Evolutionary conservation across 1,140 invertebrate genomes (phyloP), one percentile per base, ranked within the genome.

Genomic region (Nasonia vitripennis): DNA sequence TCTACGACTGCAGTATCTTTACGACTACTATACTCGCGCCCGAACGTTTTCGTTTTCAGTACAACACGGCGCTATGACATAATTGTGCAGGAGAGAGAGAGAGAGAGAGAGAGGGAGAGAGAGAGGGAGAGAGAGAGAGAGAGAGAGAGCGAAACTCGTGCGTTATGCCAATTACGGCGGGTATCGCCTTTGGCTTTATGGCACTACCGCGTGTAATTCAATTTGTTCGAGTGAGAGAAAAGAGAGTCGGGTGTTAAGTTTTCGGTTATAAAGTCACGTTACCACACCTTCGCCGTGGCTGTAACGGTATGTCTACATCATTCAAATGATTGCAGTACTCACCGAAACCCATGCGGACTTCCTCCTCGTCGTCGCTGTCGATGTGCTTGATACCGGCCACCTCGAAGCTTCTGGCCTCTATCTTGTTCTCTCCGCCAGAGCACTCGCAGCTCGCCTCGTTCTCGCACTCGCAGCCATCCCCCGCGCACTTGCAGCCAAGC

Each of bases 351-450:
- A 93, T 93, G 55, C 92, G 89, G 17, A 93, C 92, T 87, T 95
- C 94, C 79, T 95, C 95, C 89, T 96, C 95, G 86, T 96, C 95
- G 88, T 96, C 95, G 88, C 95, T 96, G 91, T 96, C 95, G 87
- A 96, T 96, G 90, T 96, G 95, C 91, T 96, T 96, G 84, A 95
- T 95, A n/a, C 95, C 95, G 12, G 94, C 95, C 82, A 96, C 92
- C 90, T 96, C 95, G 89, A 95, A 96, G 89, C 91, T 95, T 90
- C 87, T 93, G 86, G 83, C 88, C 23, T 85, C 77, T 86, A 88
- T 92, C 91, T 90, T 90, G 89, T 89, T 90, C 89, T 86, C 90
- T 23, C 89, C 87, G 12, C 62, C 41, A 14, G 20, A 23, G 41
- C 86, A 73, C 37, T 85, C 74, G 31, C 51, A n/a, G 12, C 83